These are phyloP conservation scores for Orchestes rusci DNA, from an alignment of 2,888 invertebrate genomes.

Conservation along the genomic window DNA sequence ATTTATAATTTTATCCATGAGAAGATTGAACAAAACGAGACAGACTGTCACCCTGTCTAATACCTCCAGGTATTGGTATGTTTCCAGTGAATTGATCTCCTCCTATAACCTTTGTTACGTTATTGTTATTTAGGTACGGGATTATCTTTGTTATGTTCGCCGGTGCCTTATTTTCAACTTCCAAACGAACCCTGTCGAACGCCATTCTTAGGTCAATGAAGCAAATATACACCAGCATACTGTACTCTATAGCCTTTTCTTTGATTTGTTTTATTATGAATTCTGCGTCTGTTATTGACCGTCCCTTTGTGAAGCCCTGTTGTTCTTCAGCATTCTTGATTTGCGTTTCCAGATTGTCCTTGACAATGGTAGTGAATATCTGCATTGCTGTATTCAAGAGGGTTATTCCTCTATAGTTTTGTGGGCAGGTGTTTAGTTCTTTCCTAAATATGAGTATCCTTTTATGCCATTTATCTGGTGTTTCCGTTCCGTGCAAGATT, in stretches of 20 bases:
- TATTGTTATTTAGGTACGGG: background rate
- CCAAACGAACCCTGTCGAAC: background rate
- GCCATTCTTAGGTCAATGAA: slow-evolving; percentile 7
- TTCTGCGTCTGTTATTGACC: background rate
- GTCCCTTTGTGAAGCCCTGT: slow-evolving; percentile 1
- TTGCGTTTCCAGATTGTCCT: slow-evolving; percentile 6
- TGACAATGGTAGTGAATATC: slow-evolving; percentile 8
- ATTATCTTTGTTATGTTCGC: background rate
- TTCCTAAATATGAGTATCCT: slow-evolving; percentile 7
- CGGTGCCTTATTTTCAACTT: background rate
- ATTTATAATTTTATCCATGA: too few species aligned
- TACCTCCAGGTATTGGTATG: background rate
- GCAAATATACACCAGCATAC: slow-evolving; percentile 1
- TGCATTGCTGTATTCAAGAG: slow-evolving; percentile 5
- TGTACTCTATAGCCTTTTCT: slow-evolving; percentile 2
- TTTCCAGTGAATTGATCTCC: background rate
- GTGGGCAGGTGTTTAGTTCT: slow-evolving; percentile 6
- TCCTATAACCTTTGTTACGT: background rate
- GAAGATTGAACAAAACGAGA: slow-evolving; percentile 3
- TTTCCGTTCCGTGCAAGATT: slow-evolving; percentile 3
- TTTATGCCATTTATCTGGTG: slow-evolving; percentile 3
- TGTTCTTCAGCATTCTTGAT: slow-evolving; percentile 5
- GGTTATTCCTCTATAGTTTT: slow-evolving; percentile 8
- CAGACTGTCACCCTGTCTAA: slow-evolving; percentile 1
- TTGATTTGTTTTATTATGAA: background rate